Evolutionary conservation across 2,113 vertebrate genomes (phyloP).

Genomic region (Mus spicilegus): DNA sequence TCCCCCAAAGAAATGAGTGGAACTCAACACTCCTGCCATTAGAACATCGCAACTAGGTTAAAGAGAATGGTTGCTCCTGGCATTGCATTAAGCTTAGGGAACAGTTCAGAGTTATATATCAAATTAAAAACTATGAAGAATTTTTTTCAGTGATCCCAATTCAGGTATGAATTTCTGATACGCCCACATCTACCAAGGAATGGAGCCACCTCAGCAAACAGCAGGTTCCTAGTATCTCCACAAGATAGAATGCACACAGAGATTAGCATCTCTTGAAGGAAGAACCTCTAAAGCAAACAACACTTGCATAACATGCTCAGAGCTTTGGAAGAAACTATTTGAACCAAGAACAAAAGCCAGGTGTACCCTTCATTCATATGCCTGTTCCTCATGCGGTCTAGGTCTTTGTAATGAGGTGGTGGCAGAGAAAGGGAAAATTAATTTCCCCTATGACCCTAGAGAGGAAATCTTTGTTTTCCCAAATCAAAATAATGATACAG

Average conservation of each 20-base stretch:
- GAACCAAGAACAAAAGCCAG: constrained; percentile 24
- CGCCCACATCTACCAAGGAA: not conserved
- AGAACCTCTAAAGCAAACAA: constrained; percentile 14
- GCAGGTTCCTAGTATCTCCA: not conserved
- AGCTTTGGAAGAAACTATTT: constrained; percentile 3
- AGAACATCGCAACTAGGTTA: constrained; percentile 9
- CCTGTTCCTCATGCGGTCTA: not conserved
- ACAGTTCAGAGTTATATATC: not conserved
- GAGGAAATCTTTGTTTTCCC: not conserved
- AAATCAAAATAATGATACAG: constrained; percentile 59
- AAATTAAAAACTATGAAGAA: constrained; percentile 15
- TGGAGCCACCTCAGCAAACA: not conserved
- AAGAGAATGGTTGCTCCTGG: not conserved
- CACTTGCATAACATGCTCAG: constrained; percentile 41
- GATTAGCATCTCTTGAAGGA: constrained; percentile 23
- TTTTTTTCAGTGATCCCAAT: constrained; percentile 32
- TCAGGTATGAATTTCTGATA: constrained; percentile 19
- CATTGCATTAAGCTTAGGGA: not conserved
- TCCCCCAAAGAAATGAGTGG: not conserved
- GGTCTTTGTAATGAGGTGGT: not conserved
- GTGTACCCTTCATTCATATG: not conserved
- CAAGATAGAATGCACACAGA: constrained; percentile 5
- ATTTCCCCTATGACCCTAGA: too few relatives aligned
- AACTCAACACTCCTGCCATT: not conserved
- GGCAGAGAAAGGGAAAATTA: not conserved